A percentile compares a stretch with the other conserved stretches of the same genome.
Evolutionary conservation across 2,113 vertebrate species (phyloP).

Genomic region (Chrysochloris asiatica): DNA sequence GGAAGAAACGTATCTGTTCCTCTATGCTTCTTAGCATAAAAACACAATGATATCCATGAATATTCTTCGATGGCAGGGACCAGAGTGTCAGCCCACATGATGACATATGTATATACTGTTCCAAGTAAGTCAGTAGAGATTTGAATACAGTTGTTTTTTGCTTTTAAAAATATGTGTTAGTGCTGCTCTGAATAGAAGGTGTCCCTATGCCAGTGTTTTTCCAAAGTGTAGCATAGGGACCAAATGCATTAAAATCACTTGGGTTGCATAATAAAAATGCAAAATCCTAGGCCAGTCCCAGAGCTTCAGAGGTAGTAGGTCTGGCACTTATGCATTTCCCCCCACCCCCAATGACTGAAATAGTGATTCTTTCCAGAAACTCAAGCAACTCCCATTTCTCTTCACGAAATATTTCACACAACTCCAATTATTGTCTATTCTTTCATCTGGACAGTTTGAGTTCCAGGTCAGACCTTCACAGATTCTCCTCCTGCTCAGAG

Average conservation of each 20-base stretch:
- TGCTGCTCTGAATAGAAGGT: constrained; percentile 32
- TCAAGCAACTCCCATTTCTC: not conserved
- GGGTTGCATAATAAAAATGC: not conserved
- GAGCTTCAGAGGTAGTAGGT: not conserved
- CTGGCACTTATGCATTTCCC: constrained; percentile 18
- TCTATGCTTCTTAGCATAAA: constrained; percentile 23
- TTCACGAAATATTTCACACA: not conserved
- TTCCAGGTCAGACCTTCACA: constrained; percentile 25
- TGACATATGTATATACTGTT: not conserved
- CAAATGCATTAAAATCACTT: not conserved
- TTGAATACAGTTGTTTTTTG: not conserved
- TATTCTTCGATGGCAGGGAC: not conserved
- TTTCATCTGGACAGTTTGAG: not conserved
- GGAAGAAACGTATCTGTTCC: constrained; percentile 43
- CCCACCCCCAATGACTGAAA: not conserved
- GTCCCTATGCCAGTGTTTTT: not conserved
- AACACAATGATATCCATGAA: not conserved
- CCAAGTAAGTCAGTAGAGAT: not conserved
- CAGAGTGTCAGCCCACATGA: not conserved
- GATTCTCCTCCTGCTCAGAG: not conserved
- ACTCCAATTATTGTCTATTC: not conserved
- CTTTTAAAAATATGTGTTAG: constrained; percentile 12
- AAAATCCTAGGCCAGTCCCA: constrained; percentile 13
- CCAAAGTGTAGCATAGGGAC: not conserved
- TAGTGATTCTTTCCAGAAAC: not conserved